These are phyloP conservation scores for Campylomormyrus numenius DNA, from an alignment of 2,113 vertebrate species.

Conservation along the genomic window DNA sequence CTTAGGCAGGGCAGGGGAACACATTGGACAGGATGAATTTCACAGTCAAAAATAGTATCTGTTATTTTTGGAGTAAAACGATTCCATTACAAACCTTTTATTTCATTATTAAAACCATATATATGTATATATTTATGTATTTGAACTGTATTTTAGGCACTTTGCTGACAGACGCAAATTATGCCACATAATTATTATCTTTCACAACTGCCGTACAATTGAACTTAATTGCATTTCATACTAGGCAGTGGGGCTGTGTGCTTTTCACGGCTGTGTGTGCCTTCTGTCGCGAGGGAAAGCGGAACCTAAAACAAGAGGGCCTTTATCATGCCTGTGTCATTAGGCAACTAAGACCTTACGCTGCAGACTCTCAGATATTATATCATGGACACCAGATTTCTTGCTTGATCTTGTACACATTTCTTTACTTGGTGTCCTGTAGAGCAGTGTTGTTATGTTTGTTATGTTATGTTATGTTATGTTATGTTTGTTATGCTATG, in stretches of 20 bases:
- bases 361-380: background rate
- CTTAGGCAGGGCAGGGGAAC: background rate
- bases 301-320: background rate
- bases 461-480: background rate
- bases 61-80: background rate
- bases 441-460: background rate
- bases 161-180: background rate
- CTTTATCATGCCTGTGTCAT: background rate
- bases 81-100: background rate
- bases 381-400: background rate
- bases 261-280: background rate
- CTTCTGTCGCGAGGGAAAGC: background rate
- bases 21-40: background rate
- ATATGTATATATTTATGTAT: background rate
- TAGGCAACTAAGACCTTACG: background rate
- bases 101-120: background rate
- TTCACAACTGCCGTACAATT: background rate
- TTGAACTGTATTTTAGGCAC: background rate
- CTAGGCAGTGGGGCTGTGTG: too few species aligned
- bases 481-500: too few species aligned
- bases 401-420: background rate
- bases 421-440: background rate
- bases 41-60: background rate
- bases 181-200: constrained; percentile 9
- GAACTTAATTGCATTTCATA: background rate